Evolutionary conservation across 2,888 invertebrate species (phyloP).

Genomic region (Erebia aethiops): DNA sequence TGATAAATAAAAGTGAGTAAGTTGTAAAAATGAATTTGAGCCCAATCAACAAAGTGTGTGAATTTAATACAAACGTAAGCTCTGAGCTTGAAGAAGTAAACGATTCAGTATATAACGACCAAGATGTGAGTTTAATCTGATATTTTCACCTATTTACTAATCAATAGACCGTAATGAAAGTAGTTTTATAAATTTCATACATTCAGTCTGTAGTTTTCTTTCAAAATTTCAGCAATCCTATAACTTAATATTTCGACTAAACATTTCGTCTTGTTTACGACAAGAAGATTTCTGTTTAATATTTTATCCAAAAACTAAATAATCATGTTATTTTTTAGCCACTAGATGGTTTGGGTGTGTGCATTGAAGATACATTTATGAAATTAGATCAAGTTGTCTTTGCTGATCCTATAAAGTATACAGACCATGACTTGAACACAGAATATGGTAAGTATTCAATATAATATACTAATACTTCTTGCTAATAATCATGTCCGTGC

Average conservation of each 20-base stretch:
- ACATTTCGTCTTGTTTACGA: not conserved
- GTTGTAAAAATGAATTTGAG: not conserved
- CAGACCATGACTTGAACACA: not conserved
- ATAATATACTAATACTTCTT: too few relatives aligned
- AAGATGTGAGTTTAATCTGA: constrained; percentile 10
- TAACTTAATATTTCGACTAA: not conserved
- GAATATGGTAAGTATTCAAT: constrained; percentile 18
- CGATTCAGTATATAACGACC: not conserved
- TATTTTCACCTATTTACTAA: not conserved
- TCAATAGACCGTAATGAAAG: not conserved
- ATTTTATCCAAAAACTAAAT: not conserved
- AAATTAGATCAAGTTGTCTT: constrained; percentile 45
- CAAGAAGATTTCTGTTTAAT: not conserved
- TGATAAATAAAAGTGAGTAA: not conserved
- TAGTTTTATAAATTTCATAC: not conserved
- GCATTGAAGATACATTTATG: constrained; percentile 39
- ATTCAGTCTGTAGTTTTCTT: not conserved
- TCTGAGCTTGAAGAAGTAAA: not conserved
- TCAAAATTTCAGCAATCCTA: not conserved
- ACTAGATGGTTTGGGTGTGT: constrained; percentile 36
- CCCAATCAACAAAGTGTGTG: not conserved
- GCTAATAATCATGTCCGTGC: too few relatives aligned
- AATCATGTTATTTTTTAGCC: constrained; percentile 43
- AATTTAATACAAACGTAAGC: not conserved
- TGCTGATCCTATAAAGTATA: constrained; percentile 44